phyloP scores from a whole-genome alignment of 2,113 vertebrate species.

The Manacus vitellinus region DNA sequence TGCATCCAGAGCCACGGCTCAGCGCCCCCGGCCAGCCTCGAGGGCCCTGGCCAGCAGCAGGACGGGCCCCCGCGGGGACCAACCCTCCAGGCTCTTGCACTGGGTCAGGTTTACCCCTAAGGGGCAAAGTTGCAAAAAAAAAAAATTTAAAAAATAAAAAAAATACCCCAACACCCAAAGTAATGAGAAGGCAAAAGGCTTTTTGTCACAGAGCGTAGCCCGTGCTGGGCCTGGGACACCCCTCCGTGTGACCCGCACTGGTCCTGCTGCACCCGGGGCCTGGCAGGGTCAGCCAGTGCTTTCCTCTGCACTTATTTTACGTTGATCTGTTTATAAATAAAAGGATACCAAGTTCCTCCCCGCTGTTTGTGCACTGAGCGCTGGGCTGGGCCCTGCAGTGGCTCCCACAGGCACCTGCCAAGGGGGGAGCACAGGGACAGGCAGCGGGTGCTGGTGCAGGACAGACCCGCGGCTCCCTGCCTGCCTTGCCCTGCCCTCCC shows the following conservation, averaged over 20 bases:
- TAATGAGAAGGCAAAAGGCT: neutral
- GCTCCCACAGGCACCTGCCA: neutral
- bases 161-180: neutral
- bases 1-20: neutral
- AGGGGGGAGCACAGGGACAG: neutral
- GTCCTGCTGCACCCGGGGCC: constrained; percentile 15
- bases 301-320: constrained; percentile 72
- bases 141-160: too few species aligned
- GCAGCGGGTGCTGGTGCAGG: fast-evolving
- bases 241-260: neutral
- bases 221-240: neutral
- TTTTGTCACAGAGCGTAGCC: neutral
- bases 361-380: neutral
- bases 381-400: neutral
- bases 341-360: neutral
- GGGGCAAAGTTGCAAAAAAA: constrained; percentile 26
- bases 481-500: neutral
- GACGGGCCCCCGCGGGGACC: neutral
- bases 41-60: neutral
- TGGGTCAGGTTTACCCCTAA: constrained; percentile 53
- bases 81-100: neutral
- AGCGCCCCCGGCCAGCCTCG: neutral
- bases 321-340: constrained; percentile 77
- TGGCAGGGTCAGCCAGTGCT: constrained; percentile 33
- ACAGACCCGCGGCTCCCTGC: neutral